Conservation (phyloP, 92 coral and sea anemone genomes). For the Heteractis magnifica region DNA sequence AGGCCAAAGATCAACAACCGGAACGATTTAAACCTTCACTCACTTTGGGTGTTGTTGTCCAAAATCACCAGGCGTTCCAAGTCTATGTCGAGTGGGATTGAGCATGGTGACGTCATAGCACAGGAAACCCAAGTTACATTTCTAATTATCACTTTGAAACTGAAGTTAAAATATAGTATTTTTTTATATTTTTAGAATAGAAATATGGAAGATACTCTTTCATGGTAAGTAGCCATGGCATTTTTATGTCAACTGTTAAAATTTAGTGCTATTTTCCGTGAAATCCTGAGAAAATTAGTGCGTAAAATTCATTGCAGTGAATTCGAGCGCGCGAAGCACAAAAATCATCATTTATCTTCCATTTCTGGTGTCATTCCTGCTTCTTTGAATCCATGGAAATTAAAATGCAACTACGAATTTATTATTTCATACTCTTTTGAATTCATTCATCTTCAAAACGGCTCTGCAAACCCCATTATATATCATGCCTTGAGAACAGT, state of each 20-base stretch:
- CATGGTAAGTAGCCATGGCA: not conserved
- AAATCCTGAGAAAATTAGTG: not conserved
- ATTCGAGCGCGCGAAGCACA: not conserved
- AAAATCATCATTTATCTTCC: not conserved
- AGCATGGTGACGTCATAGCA: slow-evolving; percentile 2
- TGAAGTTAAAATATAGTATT: not conserved
- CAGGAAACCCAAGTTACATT: slow-evolving; percentile 24
- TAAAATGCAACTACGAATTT: not conserved
- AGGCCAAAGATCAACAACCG: not conserved
- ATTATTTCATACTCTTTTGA: not conserved
- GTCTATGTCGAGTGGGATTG: not conserved
- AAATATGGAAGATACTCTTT: not conserved
- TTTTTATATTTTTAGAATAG: not conserved
- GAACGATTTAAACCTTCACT: not conserved
- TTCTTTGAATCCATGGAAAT: not conserved
- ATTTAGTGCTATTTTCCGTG: not conserved
- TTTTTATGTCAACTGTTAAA: not conserved
- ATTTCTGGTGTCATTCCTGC: not conserved
- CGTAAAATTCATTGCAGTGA: not conserved
- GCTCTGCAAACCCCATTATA: not conserved
- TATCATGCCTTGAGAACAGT: not conserved
- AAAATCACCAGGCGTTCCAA: slow-evolving; percentile 25
- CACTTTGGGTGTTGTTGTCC: slow-evolving; percentile 31
- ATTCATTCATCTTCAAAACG: not conserved
- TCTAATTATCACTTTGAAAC: not conserved